A percentile compares a stretch with the other conserved stretches of the same genome.
These are phyloP conservation scores for Parapsyche elsis DNA, from an alignment of 1,140 invertebrate species.

Conservation along the genomic window DNA sequence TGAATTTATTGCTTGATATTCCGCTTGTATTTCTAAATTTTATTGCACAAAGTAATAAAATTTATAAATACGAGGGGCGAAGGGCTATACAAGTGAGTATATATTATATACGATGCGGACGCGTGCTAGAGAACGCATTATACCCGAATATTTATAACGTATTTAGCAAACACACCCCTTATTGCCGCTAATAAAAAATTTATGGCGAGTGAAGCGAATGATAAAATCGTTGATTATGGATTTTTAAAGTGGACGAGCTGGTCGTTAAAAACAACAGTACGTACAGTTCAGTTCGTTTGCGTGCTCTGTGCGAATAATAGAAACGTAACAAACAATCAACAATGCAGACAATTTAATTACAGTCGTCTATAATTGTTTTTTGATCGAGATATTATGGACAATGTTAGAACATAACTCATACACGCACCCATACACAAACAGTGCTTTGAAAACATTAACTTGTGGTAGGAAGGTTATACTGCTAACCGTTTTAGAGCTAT, in stretches of 20 bases:
- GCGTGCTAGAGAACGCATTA: conserved; percentile 6
- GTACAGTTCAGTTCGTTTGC: no score
- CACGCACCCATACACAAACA: neutral
- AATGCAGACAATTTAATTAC: conserved; percentile 10
- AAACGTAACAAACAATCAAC: neutral
- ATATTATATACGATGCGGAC: neutral
- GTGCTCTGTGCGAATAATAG: neutral
- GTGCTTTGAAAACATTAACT: no score
- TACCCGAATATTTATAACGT: conserved; percentile 19
- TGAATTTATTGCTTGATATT: conserved; percentile 26
- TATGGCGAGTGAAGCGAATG: neutral
- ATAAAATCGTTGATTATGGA: conserved; percentile 25
- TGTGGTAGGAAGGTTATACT: no score
- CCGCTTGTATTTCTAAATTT: conserved; percentile 23
- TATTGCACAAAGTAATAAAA: conserved; percentile 26
- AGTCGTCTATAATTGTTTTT: neutral
- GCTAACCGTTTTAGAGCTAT: no score
- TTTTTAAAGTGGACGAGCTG: neutral
- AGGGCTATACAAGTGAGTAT: neutral
- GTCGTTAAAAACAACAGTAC: neutral
- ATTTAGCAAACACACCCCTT: conserved; percentile 25
- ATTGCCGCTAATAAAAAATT: conserved; percentile 32
- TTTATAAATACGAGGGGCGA: conserved; percentile 10
- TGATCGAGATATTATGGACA: neutral
- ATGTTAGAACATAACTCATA: neutral